Conservation (phyloP, 2,113 vertebrate genomes). For the Columba janthina region DNA sequence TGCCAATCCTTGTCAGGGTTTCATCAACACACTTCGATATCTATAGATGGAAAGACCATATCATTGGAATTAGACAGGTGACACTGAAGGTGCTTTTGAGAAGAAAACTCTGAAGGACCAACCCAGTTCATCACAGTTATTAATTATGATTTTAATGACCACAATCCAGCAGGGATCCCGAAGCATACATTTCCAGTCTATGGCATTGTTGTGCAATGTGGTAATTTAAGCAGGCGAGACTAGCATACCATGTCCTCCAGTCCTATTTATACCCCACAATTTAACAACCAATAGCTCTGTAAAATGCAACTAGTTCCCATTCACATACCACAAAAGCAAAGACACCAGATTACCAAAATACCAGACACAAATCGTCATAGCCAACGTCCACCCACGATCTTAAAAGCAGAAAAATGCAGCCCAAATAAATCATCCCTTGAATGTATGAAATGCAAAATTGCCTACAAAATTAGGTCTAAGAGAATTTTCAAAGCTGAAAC, state of each 20-base stretch:
- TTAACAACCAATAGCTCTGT: background rate
- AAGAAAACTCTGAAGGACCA: background rate
- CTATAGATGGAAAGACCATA: background rate
- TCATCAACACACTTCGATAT: background rate
- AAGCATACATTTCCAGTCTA: background rate
- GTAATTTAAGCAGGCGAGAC: background rate
- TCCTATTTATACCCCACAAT: background rate
- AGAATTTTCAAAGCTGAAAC: background rate
- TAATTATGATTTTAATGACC: background rate
- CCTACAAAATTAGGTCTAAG: background rate
- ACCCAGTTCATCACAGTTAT: background rate
- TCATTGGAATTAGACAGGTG: background rate
- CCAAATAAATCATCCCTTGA: background rate
- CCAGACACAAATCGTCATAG: background rate
- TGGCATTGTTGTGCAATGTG: background rate
- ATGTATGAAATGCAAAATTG: background rate
- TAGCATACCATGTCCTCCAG: background rate
- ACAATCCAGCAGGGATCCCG: background rate
- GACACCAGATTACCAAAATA: background rate
- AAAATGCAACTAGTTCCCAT: background rate
- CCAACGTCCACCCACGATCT: background rate
- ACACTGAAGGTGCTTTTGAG: background rate
- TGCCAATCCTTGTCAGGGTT: background rate
- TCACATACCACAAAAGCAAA: background rate
- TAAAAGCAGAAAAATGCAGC: background rate